Percentiles rank a stretch among this genome's conserved stretches.
These are phyloP conservation scores for Drosophila pachea DNA, from an alignment of 1,140 invertebrate species.

Conservation along the genomic window DNA sequence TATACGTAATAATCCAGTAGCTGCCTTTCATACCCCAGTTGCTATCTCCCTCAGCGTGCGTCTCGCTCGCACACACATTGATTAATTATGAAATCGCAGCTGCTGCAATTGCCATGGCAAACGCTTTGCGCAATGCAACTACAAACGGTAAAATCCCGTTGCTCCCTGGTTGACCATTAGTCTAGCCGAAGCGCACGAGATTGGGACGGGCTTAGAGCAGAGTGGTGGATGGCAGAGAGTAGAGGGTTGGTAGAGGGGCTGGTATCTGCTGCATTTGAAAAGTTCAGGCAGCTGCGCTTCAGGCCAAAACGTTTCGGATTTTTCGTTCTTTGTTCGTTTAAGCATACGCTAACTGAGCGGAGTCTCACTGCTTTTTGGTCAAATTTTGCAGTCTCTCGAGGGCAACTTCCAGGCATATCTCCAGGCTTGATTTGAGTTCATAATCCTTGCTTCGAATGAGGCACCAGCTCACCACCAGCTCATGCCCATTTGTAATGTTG, in stretches of 20 bases:
- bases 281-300: constrained; percentile 2
- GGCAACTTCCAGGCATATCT: too few relatives aligned
- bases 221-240: too few relatives aligned
- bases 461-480: too few relatives aligned
- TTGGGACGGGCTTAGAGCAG: background rate
- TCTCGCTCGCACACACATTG: background rate
- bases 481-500: too few relatives aligned
- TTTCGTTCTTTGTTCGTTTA: background rate
- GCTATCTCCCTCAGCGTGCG: background rate
- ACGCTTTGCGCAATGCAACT: constrained; percentile 9
- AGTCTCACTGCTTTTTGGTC: background rate
- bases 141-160: constrained; percentile 25
- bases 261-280: background rate
- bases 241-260: too few relatives aligned
- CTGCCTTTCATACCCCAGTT: too few relatives aligned
- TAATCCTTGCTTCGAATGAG: too few relatives aligned
- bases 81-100: constrained; percentile 46
- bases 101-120: constrained; percentile 28
- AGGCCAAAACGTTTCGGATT: constrained; percentile 2
- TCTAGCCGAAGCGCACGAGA: background rate
- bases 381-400: too few relatives aligned
- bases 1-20: too few relatives aligned
- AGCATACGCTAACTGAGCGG: background rate
- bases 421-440: too few relatives aligned
- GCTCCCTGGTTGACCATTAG: constrained; percentile 25